A percentile compares a stretch with the other conserved stretches of the same genome.
Evolutionary conservation across 2,888 invertebrate species (phyloP).

Genomic region (Perithous albicinctus): DNA sequence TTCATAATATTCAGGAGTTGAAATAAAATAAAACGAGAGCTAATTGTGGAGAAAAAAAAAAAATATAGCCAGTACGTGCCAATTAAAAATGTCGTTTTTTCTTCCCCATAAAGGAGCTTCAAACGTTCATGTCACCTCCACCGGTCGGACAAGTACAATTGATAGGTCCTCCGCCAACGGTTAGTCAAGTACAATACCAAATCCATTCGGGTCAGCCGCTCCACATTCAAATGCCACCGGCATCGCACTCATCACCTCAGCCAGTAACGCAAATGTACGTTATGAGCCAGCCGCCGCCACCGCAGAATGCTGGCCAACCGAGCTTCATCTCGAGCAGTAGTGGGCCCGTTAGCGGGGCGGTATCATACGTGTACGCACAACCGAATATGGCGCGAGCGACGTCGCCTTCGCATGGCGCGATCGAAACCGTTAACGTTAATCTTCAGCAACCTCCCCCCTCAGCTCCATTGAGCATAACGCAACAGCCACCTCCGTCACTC

Average conservation of each 20-base stretch:
- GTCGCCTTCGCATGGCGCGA: constrained; percentile 80
- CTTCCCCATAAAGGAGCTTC: constrained; percentile 79
- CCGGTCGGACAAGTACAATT: constrained; percentile 82
- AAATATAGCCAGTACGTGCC: too few relatives aligned
- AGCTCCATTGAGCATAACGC: constrained; percentile 78
- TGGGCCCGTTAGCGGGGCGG: constrained; percentile 77
- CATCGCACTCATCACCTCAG: constrained; percentile 81
- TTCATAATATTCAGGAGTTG: too few relatives aligned
- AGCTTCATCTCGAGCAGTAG: constrained; percentile 77
- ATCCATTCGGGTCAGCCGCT: constrained; percentile 82
- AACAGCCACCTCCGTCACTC: constrained; percentile 81
- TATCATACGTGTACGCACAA: constrained; percentile 83
- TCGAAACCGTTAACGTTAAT: constrained; percentile 82
- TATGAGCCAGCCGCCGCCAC: constrained; percentile 81
- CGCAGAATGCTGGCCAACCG: constrained; percentile 76
- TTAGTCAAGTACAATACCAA: constrained; percentile 83
- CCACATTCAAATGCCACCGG: constrained; percentile 80
- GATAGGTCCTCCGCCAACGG: constrained; percentile 82
- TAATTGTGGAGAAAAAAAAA: too few relatives aligned
- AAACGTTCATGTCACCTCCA: constrained; percentile 81
- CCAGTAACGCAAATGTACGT: constrained; percentile 83
- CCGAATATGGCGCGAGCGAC: constrained; percentile 79
- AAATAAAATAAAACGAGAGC: too few relatives aligned
- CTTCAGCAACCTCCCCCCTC: constrained; percentile 81
- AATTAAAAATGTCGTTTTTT: not conserved